Evolutionary conservation across 37 sponge, comb jelly and placozoan species (phyloP), one percentile per base, ranked within the genome.

Genomic region (Tethya wilhelma): DNA sequence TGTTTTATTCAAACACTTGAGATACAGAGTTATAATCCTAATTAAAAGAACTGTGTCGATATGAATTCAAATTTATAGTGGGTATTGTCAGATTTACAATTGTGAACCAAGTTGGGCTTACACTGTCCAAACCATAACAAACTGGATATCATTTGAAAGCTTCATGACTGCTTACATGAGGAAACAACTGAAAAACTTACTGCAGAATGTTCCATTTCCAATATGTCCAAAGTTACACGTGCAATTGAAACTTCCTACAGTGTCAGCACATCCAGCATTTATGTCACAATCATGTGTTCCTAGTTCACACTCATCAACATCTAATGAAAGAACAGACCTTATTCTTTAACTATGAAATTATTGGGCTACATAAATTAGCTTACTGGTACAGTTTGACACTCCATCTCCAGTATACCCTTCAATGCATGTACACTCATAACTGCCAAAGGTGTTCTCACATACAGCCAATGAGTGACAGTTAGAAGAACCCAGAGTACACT

Each of bases 341-440:
- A 59, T 19, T 25, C 32, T 0, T 38, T 25, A 22, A 60, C 12
- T 59, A 59, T 6, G 25, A 59, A 5, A 12, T 59, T 29, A 25
- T 30, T 59, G 62, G 28, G 62, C 62, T 29, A 5, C 28, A 29
- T 8, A 59, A 69, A 40, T 3, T 69, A 40, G n/a, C 59, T 38
- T 69, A 60, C 64, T 59, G 4, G 20, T 28, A 36, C 81, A 71
- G 17, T 30, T 79, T 45, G 44, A 66, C n/a, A n/a, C n/a, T 46
- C 80, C 80, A 79, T 79, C 23, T 65, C 80, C 80, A 36, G 69
- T 28, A 57, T 37, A 79, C n/a, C 80, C 80, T 55, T 34, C 0
- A 67, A 69, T 67, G 38, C 80, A 79, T 30, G 22, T 67, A 60
- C 76, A 69, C n/a, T 3, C 45, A 14, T 70, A 70, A 28, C 71